Conservation (phyloP, 2,888 invertebrate genomes). For the Quadriops clusia region DNA sequence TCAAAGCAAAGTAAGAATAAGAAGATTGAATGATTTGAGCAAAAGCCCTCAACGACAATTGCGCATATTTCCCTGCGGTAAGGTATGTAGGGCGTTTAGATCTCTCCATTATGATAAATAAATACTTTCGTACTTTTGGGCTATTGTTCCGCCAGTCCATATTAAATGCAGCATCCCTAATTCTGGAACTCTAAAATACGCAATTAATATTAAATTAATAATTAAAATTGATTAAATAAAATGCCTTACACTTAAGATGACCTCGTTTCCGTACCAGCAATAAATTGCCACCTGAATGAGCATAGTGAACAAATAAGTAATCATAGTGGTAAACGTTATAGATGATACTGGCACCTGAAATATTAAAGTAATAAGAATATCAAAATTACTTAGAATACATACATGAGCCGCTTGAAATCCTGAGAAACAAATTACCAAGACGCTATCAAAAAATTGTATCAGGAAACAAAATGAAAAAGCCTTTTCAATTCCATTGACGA, state of each 20-base stretch:
- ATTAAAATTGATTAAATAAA: neutral
- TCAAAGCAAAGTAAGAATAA: conserved; percentile 10
- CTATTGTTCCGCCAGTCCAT: conserved; percentile 14
- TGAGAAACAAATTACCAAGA: conserved; percentile 13
- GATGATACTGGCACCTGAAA: conserved; percentile 6
- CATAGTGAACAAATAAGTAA: conserved; percentile 9
- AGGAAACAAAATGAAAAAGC: conserved; percentile 10
- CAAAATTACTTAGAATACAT: conserved; percentile 4
- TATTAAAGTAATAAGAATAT: conserved; percentile 3
- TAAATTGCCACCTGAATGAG: conserved; percentile 13
- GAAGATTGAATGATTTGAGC: conserved; percentile 10
- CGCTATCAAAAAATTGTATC: conserved; percentile 12
- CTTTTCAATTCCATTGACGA: conserved; percentile 7
- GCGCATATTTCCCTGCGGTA: conserved; percentile 11
- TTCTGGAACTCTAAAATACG: conserved; percentile 12
- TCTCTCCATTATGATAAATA: conserved; percentile 17
- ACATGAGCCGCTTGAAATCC: conserved; percentile 12
- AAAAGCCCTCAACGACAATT: conserved; percentile 7
- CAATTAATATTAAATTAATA: neutral
- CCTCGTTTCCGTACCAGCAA: conserved; percentile 17
- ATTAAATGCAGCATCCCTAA: conserved; percentile 15
- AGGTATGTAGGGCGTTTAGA: conserved; percentile 13
- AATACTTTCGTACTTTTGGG: conserved; percentile 8
- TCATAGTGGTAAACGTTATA: conserved; percentile 10
- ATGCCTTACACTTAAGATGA: conserved; percentile 16